Percentiles rank a stretch among this genome's conserved stretches.
phyloP scores from a whole-genome alignment of 2,797 vertebrate species.

The Falco rusticolus region DNA sequence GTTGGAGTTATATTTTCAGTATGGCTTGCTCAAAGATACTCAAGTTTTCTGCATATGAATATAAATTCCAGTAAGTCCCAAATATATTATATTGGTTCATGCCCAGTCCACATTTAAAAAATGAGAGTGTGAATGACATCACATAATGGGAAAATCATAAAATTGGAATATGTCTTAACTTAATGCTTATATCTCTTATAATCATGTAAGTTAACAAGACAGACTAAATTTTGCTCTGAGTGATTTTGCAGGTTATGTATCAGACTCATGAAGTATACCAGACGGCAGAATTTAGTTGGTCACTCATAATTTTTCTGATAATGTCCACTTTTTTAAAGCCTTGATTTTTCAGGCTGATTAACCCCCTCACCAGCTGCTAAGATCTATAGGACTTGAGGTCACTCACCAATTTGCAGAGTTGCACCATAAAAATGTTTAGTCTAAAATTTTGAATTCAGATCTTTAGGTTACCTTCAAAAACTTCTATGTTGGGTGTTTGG shows the following conservation, averaged over 20 bases:
- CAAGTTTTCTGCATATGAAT: background rate
- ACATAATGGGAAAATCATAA: background rate
- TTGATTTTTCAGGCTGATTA: background rate
- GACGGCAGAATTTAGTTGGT: background rate
- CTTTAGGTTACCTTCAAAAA: background rate
- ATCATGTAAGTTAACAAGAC: background rate
- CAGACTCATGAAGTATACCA: background rate
- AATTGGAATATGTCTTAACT: background rate
- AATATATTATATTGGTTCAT: background rate
- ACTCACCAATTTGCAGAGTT: background rate
- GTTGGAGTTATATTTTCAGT: background rate
- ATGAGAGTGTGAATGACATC: background rate
- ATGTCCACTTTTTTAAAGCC: background rate
- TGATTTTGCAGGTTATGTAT: background rate
- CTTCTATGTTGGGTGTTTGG: rapidly evolving
- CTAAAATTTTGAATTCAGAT: background rate
- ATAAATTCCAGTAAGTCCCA: background rate
- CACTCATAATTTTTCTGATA: background rate
- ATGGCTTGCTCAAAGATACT: background rate
- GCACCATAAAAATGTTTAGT: background rate
- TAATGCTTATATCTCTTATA: background rate
- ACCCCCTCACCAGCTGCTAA: background rate
- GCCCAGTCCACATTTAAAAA: background rate
- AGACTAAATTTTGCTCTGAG: background rate
- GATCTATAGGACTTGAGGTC: background rate